Percentiles rank a stretch among this genome's conserved stretches.
Evolutionary conservation across 2,113 vertebrate species (phyloP).

Genomic region (Paraplagusia blochii): DNA sequence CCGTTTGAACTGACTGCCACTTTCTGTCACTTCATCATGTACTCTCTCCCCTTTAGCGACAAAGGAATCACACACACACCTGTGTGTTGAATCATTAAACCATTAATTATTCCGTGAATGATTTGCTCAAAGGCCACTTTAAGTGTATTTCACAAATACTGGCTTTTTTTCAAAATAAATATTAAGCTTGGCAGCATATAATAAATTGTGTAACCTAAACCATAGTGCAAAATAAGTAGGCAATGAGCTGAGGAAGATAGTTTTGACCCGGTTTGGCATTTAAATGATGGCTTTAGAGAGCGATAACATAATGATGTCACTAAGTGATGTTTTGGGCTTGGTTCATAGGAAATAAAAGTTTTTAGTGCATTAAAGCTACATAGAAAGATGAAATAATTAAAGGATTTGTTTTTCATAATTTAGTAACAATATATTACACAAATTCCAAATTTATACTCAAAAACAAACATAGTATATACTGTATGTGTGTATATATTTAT

Average conservation of each 20-base stretch:
- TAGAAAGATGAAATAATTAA: constrained; percentile 77
- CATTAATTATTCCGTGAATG: constrained; percentile 3
- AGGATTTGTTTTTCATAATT: constrained; percentile 74
- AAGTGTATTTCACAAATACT: constrained; percentile 33
- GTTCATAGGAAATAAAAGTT: constrained; percentile 64
- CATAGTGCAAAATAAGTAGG: constrained; percentile 70
- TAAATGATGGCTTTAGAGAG: constrained; percentile 26
- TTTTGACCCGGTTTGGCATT: constrained; percentile 39
- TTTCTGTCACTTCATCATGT: constrained; percentile 52
- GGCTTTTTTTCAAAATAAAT: neutral
- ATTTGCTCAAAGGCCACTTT: constrained; percentile 39
- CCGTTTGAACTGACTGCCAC: constrained; percentile 34
- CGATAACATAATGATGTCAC: no score
- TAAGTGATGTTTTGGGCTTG: constrained; percentile 49
- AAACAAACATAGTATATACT: constrained; percentile 55
- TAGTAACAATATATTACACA: constrained; percentile 82
- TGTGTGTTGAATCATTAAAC: constrained; percentile 43
- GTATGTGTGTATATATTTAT: constrained; percentile 47
- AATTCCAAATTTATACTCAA: constrained; percentile 77
- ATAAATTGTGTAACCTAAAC: constrained; percentile 38
- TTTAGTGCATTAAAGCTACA: constrained; percentile 82
- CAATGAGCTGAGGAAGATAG: constrained; percentile 49
- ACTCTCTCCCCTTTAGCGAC: constrained; percentile 41
- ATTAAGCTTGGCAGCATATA: constrained; percentile 18
- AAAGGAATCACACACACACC: constrained; percentile 59